phyloP scores from a whole-genome alignment of 2,797 vertebrate genomes.

The Uromys caudimaculatus region DNA sequence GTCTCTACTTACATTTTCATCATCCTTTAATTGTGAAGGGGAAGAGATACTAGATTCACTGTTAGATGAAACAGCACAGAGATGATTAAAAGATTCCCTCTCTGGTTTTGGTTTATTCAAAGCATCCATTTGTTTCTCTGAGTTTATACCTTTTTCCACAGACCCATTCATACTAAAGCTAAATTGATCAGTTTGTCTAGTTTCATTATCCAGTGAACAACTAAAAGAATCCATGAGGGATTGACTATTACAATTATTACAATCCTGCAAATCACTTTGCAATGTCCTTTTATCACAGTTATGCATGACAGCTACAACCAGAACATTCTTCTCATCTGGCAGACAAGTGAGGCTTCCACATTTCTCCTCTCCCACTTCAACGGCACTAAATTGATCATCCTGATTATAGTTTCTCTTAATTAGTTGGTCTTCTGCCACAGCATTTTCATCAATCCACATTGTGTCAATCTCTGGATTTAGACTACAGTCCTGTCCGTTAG shows the following conservation, averaged over 20 bases:
- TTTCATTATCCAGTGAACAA: slow-evolving; percentile 88
- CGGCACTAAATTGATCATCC: slow-evolving; percentile 79
- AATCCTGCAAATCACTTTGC: slow-evolving; percentile 86
- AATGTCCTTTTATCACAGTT: slow-evolving; percentile 88
- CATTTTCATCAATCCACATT: slow-evolving; percentile 92
- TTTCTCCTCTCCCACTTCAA: slow-evolving; percentile 84
- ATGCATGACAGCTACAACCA: slow-evolving; percentile 89
- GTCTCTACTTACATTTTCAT: slow-evolving; percentile 83
- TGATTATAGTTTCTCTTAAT: slow-evolving; percentile 83
- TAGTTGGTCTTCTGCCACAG: slow-evolving; percentile 88
- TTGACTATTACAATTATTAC: slow-evolving; percentile 85
- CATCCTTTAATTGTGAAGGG: slow-evolving; percentile 83
- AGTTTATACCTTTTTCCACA: slow-evolving; percentile 84
- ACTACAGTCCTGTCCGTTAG: slow-evolving; percentile 88
- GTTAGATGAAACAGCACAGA: slow-evolving; percentile 81
- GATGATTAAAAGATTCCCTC: slow-evolving; percentile 80
- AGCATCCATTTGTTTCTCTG: slow-evolving; percentile 85
- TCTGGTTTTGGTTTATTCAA: slow-evolving; percentile 80
- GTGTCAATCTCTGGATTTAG: slow-evolving; percentile 87
- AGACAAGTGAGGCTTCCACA: slow-evolving; percentile 83
- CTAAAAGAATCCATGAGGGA: slow-evolving; percentile 86
- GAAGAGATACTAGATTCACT: slow-evolving; percentile 78
- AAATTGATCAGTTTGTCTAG: slow-evolving; percentile 85
- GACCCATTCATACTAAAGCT: slow-evolving; percentile 87
- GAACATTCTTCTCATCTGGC: slow-evolving; percentile 89